Percentiles rank a stretch among this genome's conserved stretches.
Conservation (phyloP, 2,797 vertebrate genomes). For the Anniella stebbinsi region DNA sequence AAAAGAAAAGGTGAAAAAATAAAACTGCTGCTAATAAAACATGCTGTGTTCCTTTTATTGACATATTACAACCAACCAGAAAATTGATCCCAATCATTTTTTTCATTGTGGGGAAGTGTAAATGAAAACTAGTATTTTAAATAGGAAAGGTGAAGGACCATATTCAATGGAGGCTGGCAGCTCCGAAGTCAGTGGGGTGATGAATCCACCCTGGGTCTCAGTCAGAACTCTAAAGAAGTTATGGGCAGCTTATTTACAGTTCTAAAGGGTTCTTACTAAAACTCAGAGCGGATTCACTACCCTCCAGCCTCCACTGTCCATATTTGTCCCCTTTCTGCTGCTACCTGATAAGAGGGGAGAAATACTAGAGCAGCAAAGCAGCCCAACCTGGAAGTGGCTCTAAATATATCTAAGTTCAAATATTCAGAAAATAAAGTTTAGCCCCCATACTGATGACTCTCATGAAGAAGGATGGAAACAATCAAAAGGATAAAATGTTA, state of each 20-base stretch:
- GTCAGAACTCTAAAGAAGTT: too few relatives aligned
- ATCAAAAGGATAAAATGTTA: constrained; percentile 44
- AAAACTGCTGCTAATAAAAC: neutral
- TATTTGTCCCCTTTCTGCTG: too few relatives aligned
- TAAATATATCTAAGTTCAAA: neutral
- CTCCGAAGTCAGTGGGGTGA: too few relatives aligned
- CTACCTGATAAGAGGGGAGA: neutral
- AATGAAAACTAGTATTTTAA: neutral
- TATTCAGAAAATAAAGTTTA: neutral
- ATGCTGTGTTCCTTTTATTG: neutral
- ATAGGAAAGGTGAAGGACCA: too few relatives aligned
- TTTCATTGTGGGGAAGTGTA: neutral
- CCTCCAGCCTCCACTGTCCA: too few relatives aligned
- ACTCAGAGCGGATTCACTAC: too few relatives aligned
- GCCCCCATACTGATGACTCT: neutral
- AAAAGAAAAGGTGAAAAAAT: neutral
- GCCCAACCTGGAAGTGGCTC: too few relatives aligned
- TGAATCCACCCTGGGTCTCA: too few relatives aligned
- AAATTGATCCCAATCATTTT: neutral
- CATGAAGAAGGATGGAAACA: constrained; percentile 6
- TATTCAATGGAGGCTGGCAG: too few relatives aligned
- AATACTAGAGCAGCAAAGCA: too few relatives aligned
- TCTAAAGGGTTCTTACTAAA: too few relatives aligned
- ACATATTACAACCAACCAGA: neutral
- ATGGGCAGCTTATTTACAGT: too few relatives aligned